Evolutionary conservation across 1,140 invertebrate species (phyloP), one percentile per base, ranked within the genome.

Genomic region (Delia radicum): DNA sequence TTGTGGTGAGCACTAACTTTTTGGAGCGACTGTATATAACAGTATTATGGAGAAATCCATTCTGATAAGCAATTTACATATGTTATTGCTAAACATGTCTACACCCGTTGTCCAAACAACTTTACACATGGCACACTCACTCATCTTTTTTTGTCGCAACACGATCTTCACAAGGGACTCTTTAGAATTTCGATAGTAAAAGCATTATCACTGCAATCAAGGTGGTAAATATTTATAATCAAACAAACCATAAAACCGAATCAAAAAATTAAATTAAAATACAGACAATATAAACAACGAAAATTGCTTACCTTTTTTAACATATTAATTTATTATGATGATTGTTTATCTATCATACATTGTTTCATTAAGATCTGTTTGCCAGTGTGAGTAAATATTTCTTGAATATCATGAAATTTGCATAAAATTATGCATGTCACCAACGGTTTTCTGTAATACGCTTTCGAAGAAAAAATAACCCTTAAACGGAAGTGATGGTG

Each of bases 381-480:
- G 21, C 5, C n/a, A 18, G n/a, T 55, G 8, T 2, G 5, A 8
- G 1, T 21, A 21, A 21, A 10, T 0, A 24, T 42, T 55, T 55
- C 29, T 29, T 29, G 15, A 29, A 65, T 29, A 0, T 29, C 12
- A 28, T 28, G 29, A 26, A 46, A 72, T 72, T 72, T 72, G 69
- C 69, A 72, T 72, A 72, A 42, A 46, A 26, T 26, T 42, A 46
- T 72, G 69, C 69, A 42, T 72, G 69, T 72, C 31, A 72, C 31
- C 3, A 46, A 42, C 69, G 69, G 69, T 28, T 65, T 65, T 28
- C 61, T 29, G 4, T 18, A 28, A n/a, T 7, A 21, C n/a, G 10
- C 7, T 55, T 55, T 55, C 18, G 31, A 33, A 33, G 7, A 18
- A 8, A 62, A 62, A 62, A 18, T 62, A 62, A 62, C 55, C 55